Evolutionary conservation across 2,888 invertebrate genomes (phyloP), one percentile per base, ranked within the genome.

Genomic region (Esperia sulphurella): DNA sequence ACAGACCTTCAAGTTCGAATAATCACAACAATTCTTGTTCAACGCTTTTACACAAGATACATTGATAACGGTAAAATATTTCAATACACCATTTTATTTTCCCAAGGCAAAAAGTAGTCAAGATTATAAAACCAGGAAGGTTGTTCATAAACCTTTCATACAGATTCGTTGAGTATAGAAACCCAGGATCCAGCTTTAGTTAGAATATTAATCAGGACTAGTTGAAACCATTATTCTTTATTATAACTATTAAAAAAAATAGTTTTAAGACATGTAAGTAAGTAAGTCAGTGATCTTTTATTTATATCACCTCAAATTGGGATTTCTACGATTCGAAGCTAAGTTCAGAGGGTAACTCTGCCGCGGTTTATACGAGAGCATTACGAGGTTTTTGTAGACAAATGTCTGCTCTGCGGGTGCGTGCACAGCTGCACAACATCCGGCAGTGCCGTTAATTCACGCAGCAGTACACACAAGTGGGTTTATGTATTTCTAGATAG

Each of bases 361-460:
- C 41, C 41, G 43, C 40, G 41, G 45, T 49, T 49, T 49, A 49
- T 49, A 42, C 33, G 49, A 41, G 45, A 31, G 41, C 45, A 38
- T 45, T 46, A 45, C 21, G 49, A 40, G 30, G 44, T 47, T 50
- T 47, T 47, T 41, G 42, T 14, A 14, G 47, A 41, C 45, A 10
- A 40, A 30, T 14, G 41, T 29, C 21, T 35, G 12, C 31, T 45
- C 44, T 43, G 14, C 14, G 10, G 40, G 39, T 43, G 50, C 47
- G 41, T 47, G 50, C 47, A 47, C 47, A 50, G 50, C 46, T 50
- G 50, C 44, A 29, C 35, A 38, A 31, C 50, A 50, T 50, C 47
- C 50, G 50, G 43, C 30, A 29, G 14, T 6, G 37, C 1, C 7
- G 14, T 13, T n/a, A 37, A 1, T 10, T 31, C 31, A 39, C 6